Evolutionary conservation across 2,797 vertebrate genomes (phyloP).

Genomic region (Anomalospiza imberbis): DNA sequence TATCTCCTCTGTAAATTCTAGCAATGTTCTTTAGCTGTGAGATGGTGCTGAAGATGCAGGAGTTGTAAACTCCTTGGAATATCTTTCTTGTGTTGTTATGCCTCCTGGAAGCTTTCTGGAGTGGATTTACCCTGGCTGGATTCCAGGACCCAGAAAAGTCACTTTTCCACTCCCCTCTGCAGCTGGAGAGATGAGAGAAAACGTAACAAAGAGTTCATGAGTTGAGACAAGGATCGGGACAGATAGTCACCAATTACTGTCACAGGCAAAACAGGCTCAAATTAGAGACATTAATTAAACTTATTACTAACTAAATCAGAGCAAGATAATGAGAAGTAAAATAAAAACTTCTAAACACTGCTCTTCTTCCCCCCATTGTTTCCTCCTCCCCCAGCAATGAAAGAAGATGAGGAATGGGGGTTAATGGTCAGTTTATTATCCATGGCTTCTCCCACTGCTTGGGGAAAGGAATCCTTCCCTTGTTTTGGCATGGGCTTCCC

Average conservation of each 20-base stretch:
- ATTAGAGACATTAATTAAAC: neutral
- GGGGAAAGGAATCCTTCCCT: neutral
- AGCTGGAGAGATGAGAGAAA: neutral
- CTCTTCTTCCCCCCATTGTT: neutral
- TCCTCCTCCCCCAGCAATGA: rapidly evolving
- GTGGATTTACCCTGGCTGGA: neutral
- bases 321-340: neutral
- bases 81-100: neutral
- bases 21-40: neutral
- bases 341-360: neutral
- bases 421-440: neutral
- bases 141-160: neutral
- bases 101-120: neutral
- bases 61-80: neutral
- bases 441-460: neutral
- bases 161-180: neutral
- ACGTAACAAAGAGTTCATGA: neutral
- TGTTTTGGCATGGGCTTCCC: neutral
- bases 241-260: neutral
- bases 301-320: neutral
- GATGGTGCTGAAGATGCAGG: neutral
- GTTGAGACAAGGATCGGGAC: neutral
- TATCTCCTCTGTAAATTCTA: neutral
- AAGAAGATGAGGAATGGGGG: neutral
- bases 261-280: neutral